Conservation (phyloP, 2,113 vertebrate species). For the Saguinus midas region DNA sequence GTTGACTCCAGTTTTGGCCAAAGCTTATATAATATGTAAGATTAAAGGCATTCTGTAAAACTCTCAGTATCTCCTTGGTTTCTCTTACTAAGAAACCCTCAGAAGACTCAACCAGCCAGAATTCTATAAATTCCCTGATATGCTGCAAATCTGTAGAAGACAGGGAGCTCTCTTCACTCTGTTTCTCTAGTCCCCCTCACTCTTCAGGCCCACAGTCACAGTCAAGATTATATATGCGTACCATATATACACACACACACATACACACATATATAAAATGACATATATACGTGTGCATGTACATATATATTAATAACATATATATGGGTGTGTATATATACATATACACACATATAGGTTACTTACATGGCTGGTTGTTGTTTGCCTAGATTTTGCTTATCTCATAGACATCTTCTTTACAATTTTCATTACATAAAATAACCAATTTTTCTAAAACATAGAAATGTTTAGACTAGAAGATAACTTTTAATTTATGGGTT, state of each 20-base stretch:
- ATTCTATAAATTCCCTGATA: background rate
- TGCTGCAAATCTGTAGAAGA: background rate
- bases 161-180: background rate
- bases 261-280: too few species aligned
- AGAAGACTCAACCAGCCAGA: background rate
- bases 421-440: background rate
- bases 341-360: too few species aligned
- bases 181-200: fast-evolving
- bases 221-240: background rate
- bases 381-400: background rate
- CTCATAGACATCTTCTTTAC: background rate
- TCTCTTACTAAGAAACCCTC: background rate
- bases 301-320: too few species aligned
- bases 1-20: background rate
- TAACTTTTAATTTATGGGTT: background rate
- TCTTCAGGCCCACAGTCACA: too few species aligned
- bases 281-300: too few species aligned
- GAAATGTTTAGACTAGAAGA: background rate
- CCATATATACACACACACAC: too few species aligned
- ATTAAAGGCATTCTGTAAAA: background rate
- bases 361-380: background rate
- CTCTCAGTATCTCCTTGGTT: background rate
- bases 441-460: background rate
- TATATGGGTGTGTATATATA: too few species aligned
- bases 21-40: background rate